Percentiles rank a stretch among this genome's conserved stretches.
Conservation (phyloP, 2,113 vertebrate species). For the Corvus cornix region DNA sequence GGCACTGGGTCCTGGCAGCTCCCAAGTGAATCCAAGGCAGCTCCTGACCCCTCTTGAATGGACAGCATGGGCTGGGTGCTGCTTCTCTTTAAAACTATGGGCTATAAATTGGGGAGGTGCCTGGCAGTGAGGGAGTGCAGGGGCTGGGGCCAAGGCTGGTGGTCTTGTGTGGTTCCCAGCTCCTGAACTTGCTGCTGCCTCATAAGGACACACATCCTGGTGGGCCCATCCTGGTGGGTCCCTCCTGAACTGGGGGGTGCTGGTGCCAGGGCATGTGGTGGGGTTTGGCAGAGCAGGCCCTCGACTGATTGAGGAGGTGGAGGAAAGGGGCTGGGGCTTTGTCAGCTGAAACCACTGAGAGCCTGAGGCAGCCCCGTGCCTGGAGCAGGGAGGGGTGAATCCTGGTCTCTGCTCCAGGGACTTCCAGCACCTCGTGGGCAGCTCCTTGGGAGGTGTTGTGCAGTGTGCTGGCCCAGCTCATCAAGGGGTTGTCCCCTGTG, state of each 20-base stretch:
- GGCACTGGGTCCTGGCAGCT: neutral
- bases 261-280: neutral
- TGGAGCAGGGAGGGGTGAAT: neutral
- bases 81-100: neutral
- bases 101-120: neutral
- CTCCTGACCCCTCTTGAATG: neutral
- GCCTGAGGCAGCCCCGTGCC: neutral
- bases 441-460: neutral
- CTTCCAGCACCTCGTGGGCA: neutral
- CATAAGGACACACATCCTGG: rapidly evolving
- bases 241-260: neutral
- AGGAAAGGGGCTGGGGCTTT: neutral
- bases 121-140: neutral
- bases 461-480: neutral
- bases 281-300: neutral
- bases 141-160: neutral
- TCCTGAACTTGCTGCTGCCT: neutral
- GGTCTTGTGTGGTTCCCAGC: neutral
- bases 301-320: neutral
- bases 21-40: neutral
- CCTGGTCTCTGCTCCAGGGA: neutral
- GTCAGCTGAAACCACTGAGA: neutral
- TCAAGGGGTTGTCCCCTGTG: neutral
- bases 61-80: neutral
- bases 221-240: neutral